Base-by-base conservation (phyloP, 2,113 vertebrate genomes). In the Rhea americana region DNA sequence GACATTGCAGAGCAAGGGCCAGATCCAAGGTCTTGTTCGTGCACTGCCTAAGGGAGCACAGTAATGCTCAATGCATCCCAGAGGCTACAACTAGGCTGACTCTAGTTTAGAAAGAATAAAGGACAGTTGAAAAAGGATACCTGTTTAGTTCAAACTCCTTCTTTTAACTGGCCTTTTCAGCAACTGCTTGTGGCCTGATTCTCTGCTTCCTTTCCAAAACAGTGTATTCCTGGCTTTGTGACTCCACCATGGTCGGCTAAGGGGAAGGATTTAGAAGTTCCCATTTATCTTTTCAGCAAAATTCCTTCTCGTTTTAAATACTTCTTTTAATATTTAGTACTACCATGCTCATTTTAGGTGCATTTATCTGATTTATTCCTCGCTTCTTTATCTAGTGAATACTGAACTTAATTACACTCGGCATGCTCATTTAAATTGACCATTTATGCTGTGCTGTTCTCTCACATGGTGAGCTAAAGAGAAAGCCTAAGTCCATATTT, bases 401-500 rank as follows among this genome's bases (percentile, higher is more conserved):
- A 39, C 48, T 72, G 61, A 90, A 90, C 59, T 67, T 83, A 87
- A 92, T 90, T 83, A 67, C 18, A 35, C 35, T 39, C 1, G 2
- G 39, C 2, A 1, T 83, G 70, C 66, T 88, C n/a, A 22, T 37
- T 58, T 63, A 58, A 58, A 63, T 61, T 1, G 1, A 59, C 41
- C 2, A 50, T 91, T 90, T 95, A 61, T 83, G 85, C 48, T 68
- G 53, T 0, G 4, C 73, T 56, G 8, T 73, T 94, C 43, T 83
- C 35, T 93, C 74, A 76, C 1, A 80, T 45, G 16, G 56, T 62
- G 80, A 93, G 73, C 73, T 75, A 37, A 89, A 96, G 56, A 91
- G 85, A 94, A 93, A 91, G 72, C 77, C 61, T 9, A 62, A 88
- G 66, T 76, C 80, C 73, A 47, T 91, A 84, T 95, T n/a, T 79